These are phyloP conservation scores for Perizoma flavofasciatum DNA, from an alignment of 2,888 invertebrate species.

Conservation along the genomic window DNA sequence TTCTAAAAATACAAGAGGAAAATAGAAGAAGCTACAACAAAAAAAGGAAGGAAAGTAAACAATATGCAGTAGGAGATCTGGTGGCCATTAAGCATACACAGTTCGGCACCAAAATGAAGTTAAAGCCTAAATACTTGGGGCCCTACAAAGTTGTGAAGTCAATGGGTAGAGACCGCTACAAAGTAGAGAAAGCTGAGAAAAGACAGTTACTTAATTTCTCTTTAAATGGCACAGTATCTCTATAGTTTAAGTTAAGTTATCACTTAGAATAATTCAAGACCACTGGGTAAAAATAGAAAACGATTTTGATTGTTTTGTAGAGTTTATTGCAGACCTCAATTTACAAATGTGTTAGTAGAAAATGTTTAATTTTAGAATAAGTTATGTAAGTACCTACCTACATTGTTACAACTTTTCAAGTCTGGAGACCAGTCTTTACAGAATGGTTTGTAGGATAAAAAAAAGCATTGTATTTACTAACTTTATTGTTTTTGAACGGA, in stretches of 20 bases:
- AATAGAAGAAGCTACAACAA: conserved; percentile 15
- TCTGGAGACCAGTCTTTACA: no score
- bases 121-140: not conserved
- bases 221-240: not conserved
- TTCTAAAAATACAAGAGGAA: conserved; percentile 27
- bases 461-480: no score
- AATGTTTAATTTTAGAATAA: no score
- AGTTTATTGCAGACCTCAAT: no score
- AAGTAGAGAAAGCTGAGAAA: conserved; percentile 11
- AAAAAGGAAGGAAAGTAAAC: conserved; percentile 6
- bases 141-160: not conserved
- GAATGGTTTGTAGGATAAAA: not conserved
- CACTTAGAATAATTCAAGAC: no score
- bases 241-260: not conserved
- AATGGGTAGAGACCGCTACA: conserved; percentile 27
- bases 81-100: conserved; percentile 36
- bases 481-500: no score
- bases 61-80: not conserved
- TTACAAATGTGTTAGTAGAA: no score
- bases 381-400: no score
- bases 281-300: no score
- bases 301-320: no score
- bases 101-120: conserved; percentile 20
- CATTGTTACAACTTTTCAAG: no score
- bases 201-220: not conserved